Base-by-base conservation (phyloP, 2,797 vertebrate species). In the Euphonia xanthogaster region DNA sequence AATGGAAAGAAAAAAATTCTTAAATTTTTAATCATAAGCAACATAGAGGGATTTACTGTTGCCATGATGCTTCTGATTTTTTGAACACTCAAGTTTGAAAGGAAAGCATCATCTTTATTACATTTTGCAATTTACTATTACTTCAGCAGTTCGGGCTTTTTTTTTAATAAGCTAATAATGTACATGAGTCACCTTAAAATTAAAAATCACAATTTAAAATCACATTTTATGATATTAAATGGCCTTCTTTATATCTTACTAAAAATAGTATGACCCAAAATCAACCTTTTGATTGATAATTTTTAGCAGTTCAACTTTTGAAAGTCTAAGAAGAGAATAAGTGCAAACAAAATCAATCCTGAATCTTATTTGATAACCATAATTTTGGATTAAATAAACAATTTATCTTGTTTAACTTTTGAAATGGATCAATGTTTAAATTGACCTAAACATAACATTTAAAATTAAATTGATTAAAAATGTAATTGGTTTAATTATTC, bases 401-500 rank as follows among this genome's bases (percentile, higher is more conserved):
- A 37, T 76, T 96, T 94, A 77, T 78, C 66, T 72, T 80, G 9
- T 63, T 96, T 95, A 96, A 93, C 54, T 93, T 90, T 72, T 77
- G 23, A 87, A 94, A 85, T 70, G 21, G 62, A 94, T 96, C 71
- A 92, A 67, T 92, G 62, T 97, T 96, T 96, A 92, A n/a, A 88
- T 30, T 92, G 54, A 97, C 58, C 48, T 75, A 96, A 94, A 96
- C 53, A 88, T 50, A 85, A 94, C 95, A 54, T 31, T 94, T 70
- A 90, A 96, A 96, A 93, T 85, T 88, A 92, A 96, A 96, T 23
- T 67, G 30, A 95, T 91, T 95, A 94, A 97, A 96, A 97, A 91
- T 44, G 85, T 68, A 96, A 93, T 25, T 47, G 60, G 48, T 72
- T 96, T 90, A 93, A 96, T 97, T 93, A 97, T 87, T 95, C 54